Conservation (phyloP, 1,140 invertebrate species). For the Agrilus planipennis region DNA sequence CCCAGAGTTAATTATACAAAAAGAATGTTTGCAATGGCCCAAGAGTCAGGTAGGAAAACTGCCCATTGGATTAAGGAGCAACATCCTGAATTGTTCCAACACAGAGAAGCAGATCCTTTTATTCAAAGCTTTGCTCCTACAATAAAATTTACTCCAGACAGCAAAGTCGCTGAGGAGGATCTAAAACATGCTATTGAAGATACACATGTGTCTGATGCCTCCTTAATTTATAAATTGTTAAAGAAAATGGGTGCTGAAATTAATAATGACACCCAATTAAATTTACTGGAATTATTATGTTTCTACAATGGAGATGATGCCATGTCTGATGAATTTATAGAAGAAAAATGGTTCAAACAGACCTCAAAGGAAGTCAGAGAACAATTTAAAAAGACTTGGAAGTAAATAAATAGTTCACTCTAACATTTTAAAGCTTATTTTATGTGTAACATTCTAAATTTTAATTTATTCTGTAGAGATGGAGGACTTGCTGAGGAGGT, state of each 20-base stretch:
- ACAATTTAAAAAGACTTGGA: conserved; percentile 56
- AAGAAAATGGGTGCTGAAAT: conserved; percentile 47
- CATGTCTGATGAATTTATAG: conserved; percentile 52
- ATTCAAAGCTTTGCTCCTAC: conserved; percentile 60
- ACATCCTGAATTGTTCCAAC: conserved; percentile 63
- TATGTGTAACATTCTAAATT: neutral
- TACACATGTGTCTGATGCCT: conserved; percentile 52
- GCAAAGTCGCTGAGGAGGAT: conserved; percentile 50
- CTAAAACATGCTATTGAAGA: conserved; percentile 52
- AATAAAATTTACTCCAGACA: conserved; percentile 55
- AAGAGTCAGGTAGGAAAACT: conserved; percentile 76
- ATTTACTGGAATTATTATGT: conserved; percentile 70
- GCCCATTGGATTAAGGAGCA: conserved; percentile 73
- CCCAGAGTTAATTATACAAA: conserved; percentile 65
- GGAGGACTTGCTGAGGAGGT: conserved; percentile 55
- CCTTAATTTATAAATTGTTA: conserved; percentile 60
- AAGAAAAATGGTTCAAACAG: conserved; percentile 63
- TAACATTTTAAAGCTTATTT: neutral
- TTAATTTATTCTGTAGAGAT: conserved; percentile 36
- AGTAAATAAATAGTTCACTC: conserved; percentile 37
- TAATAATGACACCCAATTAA: conserved; percentile 47
- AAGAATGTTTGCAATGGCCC: conserved; percentile 62
- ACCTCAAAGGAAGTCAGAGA: conserved; percentile 37
- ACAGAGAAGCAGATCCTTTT: conserved; percentile 55
- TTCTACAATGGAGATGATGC: conserved; percentile 65